Base-by-base conservation (phyloP, 30 jellyfish, hydroid and myxozoan genomes). In the Pelagia noctiluca region DNA sequence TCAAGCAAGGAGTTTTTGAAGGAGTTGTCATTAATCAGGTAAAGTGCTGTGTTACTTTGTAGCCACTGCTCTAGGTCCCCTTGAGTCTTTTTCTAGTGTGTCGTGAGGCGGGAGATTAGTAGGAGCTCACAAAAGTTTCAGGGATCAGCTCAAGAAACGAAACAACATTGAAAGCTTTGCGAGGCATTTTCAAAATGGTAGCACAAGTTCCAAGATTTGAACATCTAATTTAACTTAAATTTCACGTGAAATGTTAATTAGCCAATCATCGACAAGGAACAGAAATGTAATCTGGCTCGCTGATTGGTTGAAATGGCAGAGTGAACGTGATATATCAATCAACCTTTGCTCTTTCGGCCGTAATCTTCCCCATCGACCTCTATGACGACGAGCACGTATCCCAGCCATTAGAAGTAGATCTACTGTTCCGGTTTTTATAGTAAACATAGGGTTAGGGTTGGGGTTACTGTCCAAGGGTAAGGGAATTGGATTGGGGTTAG, bases 291-390 rank as follows among this genome's bases (percentile, higher is more conserved):
- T 37, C 49, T 25, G 5, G 71, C 69, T 28, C 0, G 1, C 35
- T 63, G 71, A 82, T 82, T 82, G 92, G 92, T 37, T 35, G 32
- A 54, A 61, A 1, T 23, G 60, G 19, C 62, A 86, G 50, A 80
- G 57, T 82, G 73, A 82, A 82, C 78, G 75, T 82, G 92, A 82
- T 82, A 66, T 47, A 50, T n/a, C 57, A 46, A 71, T 71, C 74
- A 82, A 82, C 92, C 92, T 82, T 82, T 82, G 66, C 80, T 66
- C 92, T 70, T 52, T 52, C 63, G 82, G 86, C 92, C 70, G 92
- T 83, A 76, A 82, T 68, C 72, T 69, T 61, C 89, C 63, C 89
- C 81, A 62, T 78, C 47, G 89, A 78, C 89, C 63, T 57, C 33
- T 63, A 11, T 36, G 18, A 18, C n/a, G 0, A 1, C 65, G 71